These are phyloP conservation scores for Vulpes lagopus DNA, from an alignment of 2,113 vertebrate species.

Conservation along the genomic window DNA sequence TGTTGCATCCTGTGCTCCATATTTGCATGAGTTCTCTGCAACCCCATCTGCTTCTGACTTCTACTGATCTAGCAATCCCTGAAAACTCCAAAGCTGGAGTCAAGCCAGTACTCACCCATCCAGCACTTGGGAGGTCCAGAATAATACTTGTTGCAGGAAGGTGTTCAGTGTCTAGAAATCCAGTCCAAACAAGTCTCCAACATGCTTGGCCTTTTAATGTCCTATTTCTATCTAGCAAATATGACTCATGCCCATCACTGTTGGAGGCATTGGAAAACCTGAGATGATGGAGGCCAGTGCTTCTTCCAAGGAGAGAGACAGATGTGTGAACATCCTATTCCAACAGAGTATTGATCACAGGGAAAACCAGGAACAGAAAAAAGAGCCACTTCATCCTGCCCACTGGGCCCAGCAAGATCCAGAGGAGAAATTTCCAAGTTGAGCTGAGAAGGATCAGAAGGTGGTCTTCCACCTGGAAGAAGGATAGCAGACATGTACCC, in stretches of 20 bases:
- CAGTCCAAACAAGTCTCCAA: not conserved
- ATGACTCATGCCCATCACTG: not conserved
- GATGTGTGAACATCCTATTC: not conserved
- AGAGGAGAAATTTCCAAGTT: not conserved
- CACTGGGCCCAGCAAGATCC: not conserved
- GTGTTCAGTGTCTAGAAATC: not conserved
- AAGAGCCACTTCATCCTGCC: not conserved
- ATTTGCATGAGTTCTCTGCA: not conserved
- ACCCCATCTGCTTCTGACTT: not conserved
- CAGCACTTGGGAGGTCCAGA: not conserved
- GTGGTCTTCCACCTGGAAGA: not conserved
- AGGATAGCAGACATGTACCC: fast-evolving
- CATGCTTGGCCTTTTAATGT: not conserved
- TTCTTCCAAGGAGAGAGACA: not conserved
- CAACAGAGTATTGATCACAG: not conserved
- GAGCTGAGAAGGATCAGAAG: not conserved
- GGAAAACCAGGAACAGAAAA: not conserved
- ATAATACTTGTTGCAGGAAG: not conserved
- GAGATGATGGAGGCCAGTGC: not conserved
- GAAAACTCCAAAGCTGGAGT: not conserved
- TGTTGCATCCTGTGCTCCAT: not conserved
- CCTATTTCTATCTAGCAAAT: not conserved
- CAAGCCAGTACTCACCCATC: not conserved
- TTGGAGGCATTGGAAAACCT: not conserved
- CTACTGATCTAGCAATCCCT: not conserved